Evolutionary conservation across 2,888 invertebrate genomes (phyloP), one percentile per base, ranked within the genome.

Genomic region (Salticus scenicus): DNA sequence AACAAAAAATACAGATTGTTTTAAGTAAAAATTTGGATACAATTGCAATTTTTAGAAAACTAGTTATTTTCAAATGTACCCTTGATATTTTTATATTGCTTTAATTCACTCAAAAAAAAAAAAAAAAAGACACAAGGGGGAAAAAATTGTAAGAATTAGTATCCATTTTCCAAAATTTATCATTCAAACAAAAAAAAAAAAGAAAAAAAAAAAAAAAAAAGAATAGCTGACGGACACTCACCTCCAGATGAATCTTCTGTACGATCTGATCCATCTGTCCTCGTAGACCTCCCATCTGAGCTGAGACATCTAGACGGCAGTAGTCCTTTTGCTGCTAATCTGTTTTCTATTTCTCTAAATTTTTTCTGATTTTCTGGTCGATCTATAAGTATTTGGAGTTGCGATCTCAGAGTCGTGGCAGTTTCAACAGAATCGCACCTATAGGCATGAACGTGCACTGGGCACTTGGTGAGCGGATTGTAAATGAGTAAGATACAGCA

Each of bases 401-500:
- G 97, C 14, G 94, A 94, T 90, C 95, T 95, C 83, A 99, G 93
- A 90, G 97, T 94, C 87, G 95, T 94, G 0, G 98, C 98, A 27
- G 98, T 98, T 90, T 97, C 96, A 88, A 97, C 94, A 12, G 97
- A 97, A 91, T 98, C 98, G 91, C 92, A 92, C 90, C 98, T 94
- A 91, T 94, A 98, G 76, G 97, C 98, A 91, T 99, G 98, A 1
- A 98, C 97, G 91, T 98, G 98, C 31, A 98, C 94, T 0, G 98
- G 98, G 91, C 97, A 97, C 89, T 96, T 95, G 10, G 98, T 98
- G 79, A 96, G 94, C 0, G 98, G 98, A 92, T 98, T 98, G 91
- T 96, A 97, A 0, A 98, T 94, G 69, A 98, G 93, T 88, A 98
- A 93, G 80, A 98, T 97, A 89, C 97, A 97, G 0, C 97, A 97